Base-by-base conservation (phyloP, 2,797 vertebrate species). In the Xenopus petersii region DNA sequence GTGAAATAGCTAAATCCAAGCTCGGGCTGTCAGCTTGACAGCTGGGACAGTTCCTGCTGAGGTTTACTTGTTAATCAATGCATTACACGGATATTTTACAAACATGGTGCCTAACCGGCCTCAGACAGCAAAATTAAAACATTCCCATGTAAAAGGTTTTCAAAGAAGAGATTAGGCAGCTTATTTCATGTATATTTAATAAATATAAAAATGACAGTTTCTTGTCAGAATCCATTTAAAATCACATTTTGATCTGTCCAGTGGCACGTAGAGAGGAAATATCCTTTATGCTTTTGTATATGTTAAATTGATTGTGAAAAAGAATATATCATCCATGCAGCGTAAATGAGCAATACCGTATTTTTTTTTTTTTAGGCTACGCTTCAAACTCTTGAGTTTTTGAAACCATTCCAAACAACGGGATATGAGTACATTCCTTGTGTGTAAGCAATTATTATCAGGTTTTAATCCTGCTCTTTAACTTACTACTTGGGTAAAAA, bases 21-120 rank as follows among this genome's bases (percentile, higher is more conserved):
- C 71, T 70, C 54, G 46, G 61, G 47, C 67, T 70, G 77, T 70
- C 77, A 70, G 71, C 15, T 46, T 74, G 71, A 74, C 77, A 79
- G 77, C 77, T 70, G 76, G 76, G 76, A 73, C 66, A 74, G 66
- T 79, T 79, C 77, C 71, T 74, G 71, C 77, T 74, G 71, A 48
- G 71, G 61, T 66, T 70, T 65, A 79, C 76, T 79, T 79, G 71
- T 79, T 79, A 79, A 79, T 79, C 77, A 74, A 79, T 79, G 76
- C 72, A 79, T 79, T 79, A 79, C 71, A 79, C 66, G 55, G 71
- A 70, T 74, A 74, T 66, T 79, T 74, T 74, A 74, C 77, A 66
- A 74, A 79, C 62, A 79, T 55, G 71, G 71, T 74, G 63, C 65
- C 71, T 66, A 70, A 74, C 61, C 61, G 61, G 55, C 13, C 71